A percentile compares a stretch with the other conserved stretches of the same genome.
These are phyloP conservation scores for Zosterops japonicus DNA, from an alignment of 2,113 vertebrate genomes.

Conservation along the genomic window DNA sequence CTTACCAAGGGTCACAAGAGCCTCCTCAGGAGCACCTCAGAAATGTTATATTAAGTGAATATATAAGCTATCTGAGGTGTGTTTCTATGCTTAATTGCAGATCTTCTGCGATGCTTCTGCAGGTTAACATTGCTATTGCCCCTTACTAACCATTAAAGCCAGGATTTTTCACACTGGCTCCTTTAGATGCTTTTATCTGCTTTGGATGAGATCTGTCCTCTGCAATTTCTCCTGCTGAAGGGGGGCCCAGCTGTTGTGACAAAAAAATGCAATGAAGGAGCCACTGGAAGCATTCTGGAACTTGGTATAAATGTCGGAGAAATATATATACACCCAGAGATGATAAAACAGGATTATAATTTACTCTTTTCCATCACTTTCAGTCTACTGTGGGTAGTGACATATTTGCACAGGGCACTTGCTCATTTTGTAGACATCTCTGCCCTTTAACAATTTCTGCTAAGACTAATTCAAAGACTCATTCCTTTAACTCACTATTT, in stretches of 20 bases:
- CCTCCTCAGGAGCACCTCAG: not conserved
- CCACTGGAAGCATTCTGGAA: not conserved
- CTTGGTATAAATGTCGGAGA: not conserved
- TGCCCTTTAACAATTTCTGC: not conserved
- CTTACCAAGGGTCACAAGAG: not conserved
- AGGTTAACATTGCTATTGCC: not conserved
- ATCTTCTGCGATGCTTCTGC: not conserved
- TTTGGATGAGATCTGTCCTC: not conserved
- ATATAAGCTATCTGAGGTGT: not conserved
- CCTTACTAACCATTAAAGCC: not conserved
- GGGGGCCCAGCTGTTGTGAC: fast-evolving
- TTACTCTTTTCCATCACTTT: not conserved
- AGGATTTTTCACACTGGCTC: not conserved
- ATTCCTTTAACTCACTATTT: not conserved
- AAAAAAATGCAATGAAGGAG: not conserved
- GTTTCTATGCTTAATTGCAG: not conserved
- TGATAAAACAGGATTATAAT: not conserved
- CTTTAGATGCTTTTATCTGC: not conserved
- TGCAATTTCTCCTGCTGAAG: not conserved
- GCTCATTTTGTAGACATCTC: not conserved
- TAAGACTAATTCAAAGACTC: not conserved
- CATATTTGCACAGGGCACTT: not conserved
- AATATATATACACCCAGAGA: not conserved
- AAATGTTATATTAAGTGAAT: not conserved
- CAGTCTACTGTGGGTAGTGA: not conserved